Percentiles rank a stretch among this genome's conserved stretches.
Evolutionary conservation across 2,888 invertebrate genomes (phyloP).

Genomic region (Lochmaea crataegi): DNA sequence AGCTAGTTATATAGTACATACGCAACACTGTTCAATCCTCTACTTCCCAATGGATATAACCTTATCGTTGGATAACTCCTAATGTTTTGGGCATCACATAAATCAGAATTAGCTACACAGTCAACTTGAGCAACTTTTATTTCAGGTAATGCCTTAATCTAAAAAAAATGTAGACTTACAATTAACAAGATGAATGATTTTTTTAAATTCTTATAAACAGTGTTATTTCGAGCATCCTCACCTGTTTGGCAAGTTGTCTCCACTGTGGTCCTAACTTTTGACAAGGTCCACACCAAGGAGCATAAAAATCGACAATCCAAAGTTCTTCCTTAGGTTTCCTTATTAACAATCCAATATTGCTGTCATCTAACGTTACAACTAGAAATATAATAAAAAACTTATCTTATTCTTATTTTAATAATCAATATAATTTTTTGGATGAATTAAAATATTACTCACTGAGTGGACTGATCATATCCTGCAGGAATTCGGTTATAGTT

Average conservation of each 20-base stretch:
- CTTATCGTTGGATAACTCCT: conserved; percentile 76
- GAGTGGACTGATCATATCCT: conserved; percentile 68
- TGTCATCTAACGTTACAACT: conserved; percentile 70
- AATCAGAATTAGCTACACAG: conserved; percentile 70
- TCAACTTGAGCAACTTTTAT: conserved; percentile 75
- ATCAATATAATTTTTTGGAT: background rate
- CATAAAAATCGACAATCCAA: conserved; percentile 79
- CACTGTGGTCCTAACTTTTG: conserved; percentile 76
- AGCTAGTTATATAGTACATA: conserved; percentile 58
- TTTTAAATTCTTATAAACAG: background rate
- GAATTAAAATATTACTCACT: conserved; percentile 58
- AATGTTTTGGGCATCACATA: conserved; percentile 73
- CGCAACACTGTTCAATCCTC: conserved; percentile 67
- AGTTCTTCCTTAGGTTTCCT: conserved; percentile 68
- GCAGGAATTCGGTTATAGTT: conserved; percentile 74
- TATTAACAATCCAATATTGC: conserved; percentile 69
- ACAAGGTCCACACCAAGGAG: conserved; percentile 82
- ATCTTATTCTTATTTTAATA: background rate
- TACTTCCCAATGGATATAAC: conserved; percentile 72
- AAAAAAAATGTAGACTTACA: conserved; percentile 35
- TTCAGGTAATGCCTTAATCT: conserved; percentile 65
- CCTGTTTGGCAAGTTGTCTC: conserved; percentile 72
- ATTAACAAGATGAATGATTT: too few species aligned
- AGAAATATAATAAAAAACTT: conserved; percentile 45
- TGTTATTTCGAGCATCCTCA: conserved; percentile 43